Conservation (phyloP, 2,113 vertebrate genomes). For the Lamprotornis superbus region DNA sequence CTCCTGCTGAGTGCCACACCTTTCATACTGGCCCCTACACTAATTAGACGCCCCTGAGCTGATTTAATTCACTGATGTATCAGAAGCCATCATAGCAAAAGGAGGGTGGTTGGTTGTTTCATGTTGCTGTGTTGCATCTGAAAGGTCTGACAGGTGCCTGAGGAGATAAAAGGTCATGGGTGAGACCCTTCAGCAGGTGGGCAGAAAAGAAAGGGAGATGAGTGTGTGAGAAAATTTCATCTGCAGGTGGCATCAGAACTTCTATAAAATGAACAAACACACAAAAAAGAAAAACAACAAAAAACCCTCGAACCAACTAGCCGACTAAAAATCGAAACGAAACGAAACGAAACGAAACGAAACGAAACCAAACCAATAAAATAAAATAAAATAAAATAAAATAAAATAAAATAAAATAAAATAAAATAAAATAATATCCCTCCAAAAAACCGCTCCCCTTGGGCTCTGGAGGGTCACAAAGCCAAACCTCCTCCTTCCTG, state of each 20-base stretch:
- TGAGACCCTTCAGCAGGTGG: accelerated
- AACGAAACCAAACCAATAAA: no score
- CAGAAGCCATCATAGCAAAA: background rate
- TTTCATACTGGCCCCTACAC: background rate
- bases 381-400: background rate
- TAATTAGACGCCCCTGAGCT: background rate
- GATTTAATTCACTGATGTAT: background rate
- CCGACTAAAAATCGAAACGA: background rate
- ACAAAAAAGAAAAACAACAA: background rate
- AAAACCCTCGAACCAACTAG: background rate
- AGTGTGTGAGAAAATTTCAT: background rate
- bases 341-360: no score
- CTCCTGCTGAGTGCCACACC: background rate
- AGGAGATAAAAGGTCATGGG: background rate
- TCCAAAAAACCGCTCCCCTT: background rate
- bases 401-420: background rate
- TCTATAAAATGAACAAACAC: background rate
- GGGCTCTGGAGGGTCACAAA: background rate
- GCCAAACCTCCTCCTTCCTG: background rate
- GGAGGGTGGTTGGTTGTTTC: background rate
- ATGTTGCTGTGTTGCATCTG: background rate
- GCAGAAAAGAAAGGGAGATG: background rate
- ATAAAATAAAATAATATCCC: background rate
- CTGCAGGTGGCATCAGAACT: background rate
- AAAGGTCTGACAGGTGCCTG: background rate